These are phyloP conservation scores for Araneus ventricosus DNA, from an alignment of 1,140 invertebrate genomes.

Conservation along the genomic window DNA sequence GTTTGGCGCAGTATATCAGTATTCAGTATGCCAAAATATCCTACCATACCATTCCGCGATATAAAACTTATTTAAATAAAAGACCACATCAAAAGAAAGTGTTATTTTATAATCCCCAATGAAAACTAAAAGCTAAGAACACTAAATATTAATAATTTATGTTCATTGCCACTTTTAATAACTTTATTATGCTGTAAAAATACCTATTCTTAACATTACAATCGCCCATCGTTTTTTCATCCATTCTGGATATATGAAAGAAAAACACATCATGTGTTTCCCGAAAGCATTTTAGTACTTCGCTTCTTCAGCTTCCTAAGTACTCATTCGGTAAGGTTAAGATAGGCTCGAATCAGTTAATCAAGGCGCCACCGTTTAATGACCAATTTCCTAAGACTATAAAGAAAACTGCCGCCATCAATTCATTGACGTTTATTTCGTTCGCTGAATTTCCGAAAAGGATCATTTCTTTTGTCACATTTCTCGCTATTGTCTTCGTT, in stretches of 20 bases:
- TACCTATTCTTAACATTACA: background rate
- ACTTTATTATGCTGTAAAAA: background rate
- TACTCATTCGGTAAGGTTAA: background rate
- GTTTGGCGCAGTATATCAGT: too few relatives aligned
- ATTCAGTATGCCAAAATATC: too few relatives aligned
- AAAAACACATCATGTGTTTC: background rate
- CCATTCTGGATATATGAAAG: background rate
- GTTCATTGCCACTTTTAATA: background rate
- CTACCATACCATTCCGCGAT: too few relatives aligned
- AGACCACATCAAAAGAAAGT: too few relatives aligned
- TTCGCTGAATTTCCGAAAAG: slow-evolving; percentile 1
- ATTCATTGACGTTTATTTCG: slow-evolving; percentile 12
- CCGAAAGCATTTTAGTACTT: background rate
- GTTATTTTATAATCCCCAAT: too few relatives aligned
- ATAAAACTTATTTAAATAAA: too few relatives aligned
- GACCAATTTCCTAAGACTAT: slow-evolving; percentile 39
- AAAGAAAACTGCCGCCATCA: slow-evolving; percentile 52
- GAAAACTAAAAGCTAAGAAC: too few relatives aligned
- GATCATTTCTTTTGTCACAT: slow-evolving; percentile 13
- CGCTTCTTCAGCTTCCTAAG: background rate
- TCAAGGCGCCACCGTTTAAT: slow-evolving; percentile 38
- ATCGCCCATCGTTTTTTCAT: background rate
- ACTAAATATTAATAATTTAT: background rate
- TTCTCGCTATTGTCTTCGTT: background rate
- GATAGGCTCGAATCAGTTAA: slow-evolving; percentile 41